phyloP scores from a whole-genome alignment of 2,113 vertebrate species.

The Picathartes gymnocephalus region DNA sequence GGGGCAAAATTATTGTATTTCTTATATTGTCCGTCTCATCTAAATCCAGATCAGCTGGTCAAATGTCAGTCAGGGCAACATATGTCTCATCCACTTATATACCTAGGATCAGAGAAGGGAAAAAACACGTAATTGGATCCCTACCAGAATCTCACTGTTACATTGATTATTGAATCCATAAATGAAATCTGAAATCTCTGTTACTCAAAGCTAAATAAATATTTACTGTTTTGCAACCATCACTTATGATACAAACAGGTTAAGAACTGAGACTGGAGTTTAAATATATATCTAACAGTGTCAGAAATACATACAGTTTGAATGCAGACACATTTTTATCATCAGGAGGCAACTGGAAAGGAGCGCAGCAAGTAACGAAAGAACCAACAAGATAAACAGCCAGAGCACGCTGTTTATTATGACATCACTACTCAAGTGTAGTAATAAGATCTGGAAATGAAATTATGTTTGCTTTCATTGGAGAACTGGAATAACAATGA shows the following conservation, averaged over 20 bases:
- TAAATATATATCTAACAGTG: background rate
- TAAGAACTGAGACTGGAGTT: background rate
- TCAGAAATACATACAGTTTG: slow-evolving; percentile 25
- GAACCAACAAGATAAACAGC: background rate
- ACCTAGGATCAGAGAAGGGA: background rate
- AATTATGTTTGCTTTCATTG: slow-evolving; percentile 15
- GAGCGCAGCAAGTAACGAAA: background rate
- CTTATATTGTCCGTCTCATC: slow-evolving; percentile 12
- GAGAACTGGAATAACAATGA: background rate
- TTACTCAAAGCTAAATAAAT: slow-evolving; percentile 49
- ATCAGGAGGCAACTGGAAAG: background rate
- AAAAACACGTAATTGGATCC: slow-evolving; percentile 27
- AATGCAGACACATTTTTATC: background rate
- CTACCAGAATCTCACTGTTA: slow-evolving; percentile 15
- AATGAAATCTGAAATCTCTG: slow-evolving; percentile 44
- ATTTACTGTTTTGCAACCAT: background rate
- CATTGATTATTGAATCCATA: slow-evolving; percentile 30
- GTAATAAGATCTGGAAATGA: slow-evolving; percentile 26
- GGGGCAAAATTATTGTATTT: background rate
- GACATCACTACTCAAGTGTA: slow-evolving; percentile 12
- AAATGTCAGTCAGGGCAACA: slow-evolving; percentile 25
- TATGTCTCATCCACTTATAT: slow-evolving; percentile 21
- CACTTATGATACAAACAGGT: slow-evolving; percentile 6
- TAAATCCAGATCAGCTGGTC: slow-evolving; percentile 49
- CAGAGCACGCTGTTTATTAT: slow-evolving; percentile 31